Evolutionary conservation across 53 echinoderm and acorn worm genomes (phyloP).

Genomic region (Arbacia lixula): DNA sequence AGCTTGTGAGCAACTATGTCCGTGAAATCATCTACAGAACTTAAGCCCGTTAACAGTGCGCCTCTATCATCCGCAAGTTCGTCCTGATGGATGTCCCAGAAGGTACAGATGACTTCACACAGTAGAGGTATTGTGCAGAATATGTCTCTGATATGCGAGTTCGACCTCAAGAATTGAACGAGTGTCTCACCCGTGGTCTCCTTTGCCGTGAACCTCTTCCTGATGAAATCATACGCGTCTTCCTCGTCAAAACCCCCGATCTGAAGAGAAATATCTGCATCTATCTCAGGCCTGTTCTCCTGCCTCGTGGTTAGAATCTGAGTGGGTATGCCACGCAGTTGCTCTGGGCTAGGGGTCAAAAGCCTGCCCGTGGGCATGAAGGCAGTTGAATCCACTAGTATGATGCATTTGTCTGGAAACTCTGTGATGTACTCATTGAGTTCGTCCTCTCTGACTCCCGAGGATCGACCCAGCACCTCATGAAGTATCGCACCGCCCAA

Average conservation of each 20-base stretch:
- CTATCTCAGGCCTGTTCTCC: neutral
- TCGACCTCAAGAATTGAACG: neutral
- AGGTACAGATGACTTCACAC: neutral
- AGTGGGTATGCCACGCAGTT: neutral
- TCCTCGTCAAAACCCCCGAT: neutral
- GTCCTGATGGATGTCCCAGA: neutral
- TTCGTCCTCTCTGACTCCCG: neutral
- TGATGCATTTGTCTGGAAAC: neutral
- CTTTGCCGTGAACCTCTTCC: neutral
- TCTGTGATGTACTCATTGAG: neutral
- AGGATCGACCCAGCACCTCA: neutral
- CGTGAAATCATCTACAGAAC: neutral
- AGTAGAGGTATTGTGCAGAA: constrained; percentile 3
- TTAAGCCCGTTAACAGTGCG: neutral
- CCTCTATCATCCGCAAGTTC: neutral
- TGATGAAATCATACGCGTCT: neutral
- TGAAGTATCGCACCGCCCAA: neutral
- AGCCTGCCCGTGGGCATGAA: neutral
- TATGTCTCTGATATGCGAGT: neutral
- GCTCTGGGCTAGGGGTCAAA: neutral
- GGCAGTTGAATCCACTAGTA: neutral
- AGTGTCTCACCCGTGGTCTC: neutral
- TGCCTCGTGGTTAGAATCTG: neutral
- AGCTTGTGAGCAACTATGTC: neutral
- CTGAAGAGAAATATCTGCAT: neutral